Evolutionary conservation across 2,113 vertebrate species (phyloP), one percentile per base, ranked within the genome.

Genomic region (Tenebrosternarchus preto): DNA sequence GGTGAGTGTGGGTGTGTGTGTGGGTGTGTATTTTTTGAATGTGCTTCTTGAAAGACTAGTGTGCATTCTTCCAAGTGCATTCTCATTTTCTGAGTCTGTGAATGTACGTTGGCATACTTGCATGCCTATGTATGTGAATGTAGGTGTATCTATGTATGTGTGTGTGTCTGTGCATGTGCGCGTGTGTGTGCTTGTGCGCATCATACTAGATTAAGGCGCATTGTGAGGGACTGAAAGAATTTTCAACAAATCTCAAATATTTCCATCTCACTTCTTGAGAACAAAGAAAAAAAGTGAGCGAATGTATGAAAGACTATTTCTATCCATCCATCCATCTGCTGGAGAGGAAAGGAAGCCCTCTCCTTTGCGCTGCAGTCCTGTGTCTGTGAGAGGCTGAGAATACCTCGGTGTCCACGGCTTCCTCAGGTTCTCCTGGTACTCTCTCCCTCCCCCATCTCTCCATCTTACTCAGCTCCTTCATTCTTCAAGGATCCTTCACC

Each of bases 391-490:
- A 79, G 75, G 63, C 70, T 71, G 63, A 78, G 70, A 81, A 73
- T 25, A 73, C 78, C 59, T 63, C 22, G 16, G 1, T 31, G 27
- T 50, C 53, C 39, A 53, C 43, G 20, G 55, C 43, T 71, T 57
- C 71, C 56, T 57, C 36, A 43, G 50, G n/a, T n/a, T n/a, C n/a
- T n/a, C 73, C 57, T 61, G 0, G 39, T 36, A 86, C 80, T 78
- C 81, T 83, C 77, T 66, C 83, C 72, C 76, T 83, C 70, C 80
- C 55, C n/a, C 86, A 85, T 85, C 84, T 79, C 78, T 43, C 83
- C 19, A 73, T 86, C 78, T 63, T 63, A 73, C 73, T 57, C 67
- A 12, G 36, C 20, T 39, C 17, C 15, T 12, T 36, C 77, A 46
- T 72, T 50, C 57, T 70, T 69, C 69, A 59, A 25, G 31, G 69